phyloP scores from a whole-genome alignment of 2,113 vertebrate genomes.

The Hypomesus transpacificus region DNA sequence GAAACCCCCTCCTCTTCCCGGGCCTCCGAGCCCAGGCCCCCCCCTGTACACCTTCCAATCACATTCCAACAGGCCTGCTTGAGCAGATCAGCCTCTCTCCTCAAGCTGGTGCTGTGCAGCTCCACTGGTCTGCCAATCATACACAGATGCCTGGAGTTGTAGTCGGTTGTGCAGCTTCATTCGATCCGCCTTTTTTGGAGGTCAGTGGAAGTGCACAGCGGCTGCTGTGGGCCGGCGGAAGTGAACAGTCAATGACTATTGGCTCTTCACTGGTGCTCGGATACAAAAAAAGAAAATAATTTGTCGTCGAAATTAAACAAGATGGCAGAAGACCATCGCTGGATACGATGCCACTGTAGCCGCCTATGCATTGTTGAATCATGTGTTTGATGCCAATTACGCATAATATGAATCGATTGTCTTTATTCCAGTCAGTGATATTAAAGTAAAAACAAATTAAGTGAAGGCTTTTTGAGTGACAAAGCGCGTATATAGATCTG shows the following conservation, averaged over 20 bases:
- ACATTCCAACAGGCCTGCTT: too few relatives aligned
- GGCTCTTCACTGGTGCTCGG: constrained; percentile 53
- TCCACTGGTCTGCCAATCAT: constrained; percentile 33
- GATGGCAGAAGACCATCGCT: constrained; percentile 10
- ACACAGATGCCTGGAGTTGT: too few relatives aligned
- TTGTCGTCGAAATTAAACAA: constrained; percentile 7
- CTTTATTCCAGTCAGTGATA: constrained; percentile 15
- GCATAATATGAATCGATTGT: constrained; percentile 32
- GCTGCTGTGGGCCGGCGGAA: constrained; percentile 29
- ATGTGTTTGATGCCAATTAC: constrained; percentile 48
- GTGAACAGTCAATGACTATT: constrained; percentile 39
- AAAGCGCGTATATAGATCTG: constrained; percentile 46
- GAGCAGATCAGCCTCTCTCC: background rate
- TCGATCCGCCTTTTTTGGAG: constrained; percentile 2
- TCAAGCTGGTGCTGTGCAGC: constrained; percentile 35
- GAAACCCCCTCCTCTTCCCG: constrained; percentile 33
- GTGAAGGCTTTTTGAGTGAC: constrained; percentile 55
- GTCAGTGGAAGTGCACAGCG: constrained; percentile 50
- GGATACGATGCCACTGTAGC: constrained; percentile 19
- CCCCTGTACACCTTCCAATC: too few relatives aligned
- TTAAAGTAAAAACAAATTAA: constrained; percentile 37
- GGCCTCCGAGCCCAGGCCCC: background rate
- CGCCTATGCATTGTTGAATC: constrained; percentile 37
- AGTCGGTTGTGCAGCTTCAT: background rate
- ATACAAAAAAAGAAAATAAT: constrained; percentile 25